Percentiles rank a stretch among this genome's conserved stretches.
phyloP scores from a whole-genome alignment of 2,113 vertebrate genomes.

The Brachirus orientalis region DNA sequence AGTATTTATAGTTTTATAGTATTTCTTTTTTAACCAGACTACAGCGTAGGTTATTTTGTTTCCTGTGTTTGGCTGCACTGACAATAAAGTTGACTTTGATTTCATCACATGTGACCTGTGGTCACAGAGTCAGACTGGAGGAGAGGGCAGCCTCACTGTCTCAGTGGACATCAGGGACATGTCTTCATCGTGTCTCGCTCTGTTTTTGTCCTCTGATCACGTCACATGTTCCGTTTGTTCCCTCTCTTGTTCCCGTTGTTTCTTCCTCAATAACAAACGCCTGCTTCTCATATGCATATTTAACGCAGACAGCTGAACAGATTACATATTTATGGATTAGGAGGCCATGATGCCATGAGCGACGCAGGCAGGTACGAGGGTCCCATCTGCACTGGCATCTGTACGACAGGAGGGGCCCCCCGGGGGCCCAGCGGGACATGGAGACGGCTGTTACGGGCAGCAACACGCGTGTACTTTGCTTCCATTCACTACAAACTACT shows the following conservation, averaged over 20 bases:
- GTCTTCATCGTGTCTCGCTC: no score
- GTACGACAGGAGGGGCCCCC: slow-evolving; percentile 84
- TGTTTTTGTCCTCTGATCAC: background rate
- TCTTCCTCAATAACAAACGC: slow-evolving; percentile 78
- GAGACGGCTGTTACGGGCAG: slow-evolving; percentile 24
- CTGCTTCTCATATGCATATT: slow-evolving; percentile 98
- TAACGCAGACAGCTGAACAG: slow-evolving; percentile 99
- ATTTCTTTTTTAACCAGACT: no score
- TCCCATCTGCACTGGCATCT: slow-evolving; percentile 97
- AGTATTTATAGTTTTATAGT: no score
- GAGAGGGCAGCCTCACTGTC: no score
- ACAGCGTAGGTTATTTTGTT: no score
- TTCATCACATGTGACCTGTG: no score
- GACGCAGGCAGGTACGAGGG: slow-evolving; percentile 95
- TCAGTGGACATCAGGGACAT: no score
- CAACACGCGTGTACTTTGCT: background rate
- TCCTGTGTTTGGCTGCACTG: no score
- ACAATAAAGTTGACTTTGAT: no score
- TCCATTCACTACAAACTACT: slow-evolving; percentile 14
- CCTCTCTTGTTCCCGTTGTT: slow-evolving; percentile 31
- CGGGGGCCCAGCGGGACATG: slow-evolving; percentile 31
- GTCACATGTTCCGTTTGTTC: slow-evolving; percentile 32
- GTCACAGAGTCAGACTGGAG: no score
- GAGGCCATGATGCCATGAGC: slow-evolving; percentile 89
- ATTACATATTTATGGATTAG: slow-evolving; percentile 99